Evolutionary conservation across 2,888 invertebrate species (phyloP).

Genomic region (Apotomis capreana): DNA sequence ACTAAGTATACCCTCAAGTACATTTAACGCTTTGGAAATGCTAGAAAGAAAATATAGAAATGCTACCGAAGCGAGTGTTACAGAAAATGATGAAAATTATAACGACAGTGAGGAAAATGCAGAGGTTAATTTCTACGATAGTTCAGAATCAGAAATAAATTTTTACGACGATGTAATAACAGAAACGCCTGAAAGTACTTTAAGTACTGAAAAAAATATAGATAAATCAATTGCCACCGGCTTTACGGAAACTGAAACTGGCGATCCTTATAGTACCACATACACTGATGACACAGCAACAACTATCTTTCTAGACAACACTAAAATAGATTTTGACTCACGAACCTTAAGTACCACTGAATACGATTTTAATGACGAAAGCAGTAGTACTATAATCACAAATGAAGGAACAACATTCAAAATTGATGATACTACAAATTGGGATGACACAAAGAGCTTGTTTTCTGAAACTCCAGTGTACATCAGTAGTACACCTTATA

Average conservation of each 20-base stretch:
- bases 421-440: background rate
- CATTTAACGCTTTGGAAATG: constrained; percentile 47
- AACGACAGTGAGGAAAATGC: constrained; percentile 24
- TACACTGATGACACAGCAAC: constrained; percentile 8
- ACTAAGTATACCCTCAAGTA: background rate
- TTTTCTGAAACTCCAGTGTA: constrained; percentile 27
- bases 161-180: constrained; percentile 5
- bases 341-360: background rate
- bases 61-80: constrained; percentile 43
- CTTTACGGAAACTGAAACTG: background rate
- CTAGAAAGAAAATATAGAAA: constrained; percentile 52
- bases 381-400: background rate
- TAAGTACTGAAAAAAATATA: background rate
- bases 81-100: constrained; percentile 31
- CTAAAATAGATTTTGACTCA: background rate
- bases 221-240: background rate
- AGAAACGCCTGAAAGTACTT: background rate
- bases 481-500: background rate
- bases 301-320: background rate
- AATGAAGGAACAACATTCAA: background rate
- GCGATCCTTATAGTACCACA: background rate
- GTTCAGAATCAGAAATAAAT: background rate
- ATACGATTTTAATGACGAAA: background rate
- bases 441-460: constrained; percentile 27
- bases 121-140: constrained; percentile 8